phyloP scores from a whole-genome alignment of 2,797 vertebrate genomes.

The Arnoldichthys spilopterus region DNA sequence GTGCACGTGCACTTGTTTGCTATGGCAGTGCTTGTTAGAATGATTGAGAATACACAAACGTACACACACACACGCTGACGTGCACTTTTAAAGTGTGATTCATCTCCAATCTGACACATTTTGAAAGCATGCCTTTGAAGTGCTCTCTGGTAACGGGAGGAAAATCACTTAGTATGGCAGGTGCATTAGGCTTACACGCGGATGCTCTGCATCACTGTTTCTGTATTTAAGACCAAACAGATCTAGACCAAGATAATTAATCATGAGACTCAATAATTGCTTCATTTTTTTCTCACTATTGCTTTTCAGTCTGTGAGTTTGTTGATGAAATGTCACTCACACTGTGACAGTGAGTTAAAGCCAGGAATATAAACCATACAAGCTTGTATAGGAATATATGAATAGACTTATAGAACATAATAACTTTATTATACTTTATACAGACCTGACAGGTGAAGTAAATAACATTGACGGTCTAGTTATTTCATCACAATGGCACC shows the following conservation, averaged over 20 bases:
- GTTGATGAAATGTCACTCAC: slow-evolving; percentile 27
- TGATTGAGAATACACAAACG: neutral
- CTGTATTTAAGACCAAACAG: slow-evolving; percentile 26
- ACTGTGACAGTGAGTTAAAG: neutral
- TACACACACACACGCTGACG: neutral
- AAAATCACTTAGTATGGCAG: slow-evolving; percentile 39
- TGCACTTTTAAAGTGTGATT: slow-evolving; percentile 40
- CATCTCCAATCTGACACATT: slow-evolving; percentile 33
- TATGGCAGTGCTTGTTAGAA: neutral
- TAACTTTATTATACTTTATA: no score
- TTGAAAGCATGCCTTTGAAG: slow-evolving; percentile 48
- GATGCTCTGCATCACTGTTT: no score
- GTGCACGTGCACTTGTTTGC: neutral
- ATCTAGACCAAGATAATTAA: slow-evolving; percentile 40
- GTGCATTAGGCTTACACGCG: slow-evolving; percentile 32
- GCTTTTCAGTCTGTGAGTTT: slow-evolving; percentile 22
- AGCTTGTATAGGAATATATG: no score
- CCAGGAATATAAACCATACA: neutral
- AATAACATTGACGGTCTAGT: no score
- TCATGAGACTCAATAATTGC: slow-evolving; percentile 35
- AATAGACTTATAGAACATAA: no score
- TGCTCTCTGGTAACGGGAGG: slow-evolving; percentile 25
- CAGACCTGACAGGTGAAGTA: no score
- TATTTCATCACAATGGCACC: no score
- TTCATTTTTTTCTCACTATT: slow-evolving; percentile 29